Evolutionary conservation across 2,797 vertebrate genomes (phyloP), one percentile per base, ranked within the genome.

Genomic region (Leptoclinus maculatus): DNA sequence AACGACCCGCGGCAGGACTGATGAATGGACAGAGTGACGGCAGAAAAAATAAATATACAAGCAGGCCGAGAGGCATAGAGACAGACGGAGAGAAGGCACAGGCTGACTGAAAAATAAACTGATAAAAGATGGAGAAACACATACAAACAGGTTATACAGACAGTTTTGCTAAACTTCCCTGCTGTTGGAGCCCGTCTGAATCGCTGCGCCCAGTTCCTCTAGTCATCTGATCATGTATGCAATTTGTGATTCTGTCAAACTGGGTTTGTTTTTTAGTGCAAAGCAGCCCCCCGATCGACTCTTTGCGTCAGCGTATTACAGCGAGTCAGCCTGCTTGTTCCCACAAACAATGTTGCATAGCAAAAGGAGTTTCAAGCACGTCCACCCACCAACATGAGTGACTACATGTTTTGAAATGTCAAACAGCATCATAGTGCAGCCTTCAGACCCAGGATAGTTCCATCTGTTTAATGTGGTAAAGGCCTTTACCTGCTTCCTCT

Each of bases 1-100:
- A 88, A 88, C 17, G 32, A 88, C 89, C 83, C 32, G 5, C 56
- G 36, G 79, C 72, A 41, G 67, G 60, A 54, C 80, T 67, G 76
- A 87, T 92, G 90, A 90, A 91, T 80, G 79, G 85, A 83, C 66
- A 67, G 78, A 87, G 79, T 71, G 83, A 78, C 81, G 71, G 82
- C 73, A 56, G 64, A 27, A 75, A 62, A 80, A 85, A 54, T 54
- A 54, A 70, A 87, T 73, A 74, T 6, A 76, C 66, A 83, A 84
- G 83, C 73, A 78, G 57, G 58, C 81, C 17, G 72, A 77, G 60
- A 66, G 71, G 59, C 54, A 19, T 3, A 36, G 62, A 82, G 76
- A 69, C 72, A 66, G 66, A 75, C 47, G 47, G 53, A 38, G n/a
- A n/a, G n/a, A n/a, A n/a, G n/a, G n/a, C n/a, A n/a, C n/a, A n/a